These are phyloP conservation scores for Dipus sagitta DNA, from an alignment of 2,797 vertebrate genomes.

Conservation along the genomic window DNA sequence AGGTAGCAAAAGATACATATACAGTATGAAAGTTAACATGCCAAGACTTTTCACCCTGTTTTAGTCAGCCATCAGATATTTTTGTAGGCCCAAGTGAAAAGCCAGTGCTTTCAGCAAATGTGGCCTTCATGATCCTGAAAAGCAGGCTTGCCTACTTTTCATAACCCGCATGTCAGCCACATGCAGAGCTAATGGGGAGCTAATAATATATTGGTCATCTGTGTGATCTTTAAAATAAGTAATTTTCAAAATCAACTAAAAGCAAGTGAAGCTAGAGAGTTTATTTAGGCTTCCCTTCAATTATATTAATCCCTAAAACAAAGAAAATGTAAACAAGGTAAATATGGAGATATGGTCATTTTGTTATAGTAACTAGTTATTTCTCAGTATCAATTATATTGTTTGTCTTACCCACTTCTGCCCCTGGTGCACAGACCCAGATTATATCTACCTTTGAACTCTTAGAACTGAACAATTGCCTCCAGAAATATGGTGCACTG, in stretches of 20 bases:
- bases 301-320: slow-evolving; percentile 10
- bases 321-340: not conserved
- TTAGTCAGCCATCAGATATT: not conserved
- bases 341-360: not conserved
- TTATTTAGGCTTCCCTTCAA: not conserved
- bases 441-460: not conserved
- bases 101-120: not conserved
- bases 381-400: not conserved
- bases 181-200: not conserved
- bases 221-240: not conserved
- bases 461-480: not conserved
- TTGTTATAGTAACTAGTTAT: not conserved
- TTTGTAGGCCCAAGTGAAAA: not conserved
- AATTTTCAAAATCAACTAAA: slow-evolving; percentile 1
- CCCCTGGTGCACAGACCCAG: not conserved
- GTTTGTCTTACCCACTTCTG: not conserved
- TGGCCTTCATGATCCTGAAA: not conserved
- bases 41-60: not conserved
- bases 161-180: not conserved
- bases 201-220: not conserved
- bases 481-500: not conserved
- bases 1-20: not conserved
- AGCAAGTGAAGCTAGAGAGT: not conserved
- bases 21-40: not conserved
- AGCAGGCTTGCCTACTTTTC: not conserved